Conservation (phyloP, 2,888 invertebrate species). For the Metacarcinus magister region DNA sequence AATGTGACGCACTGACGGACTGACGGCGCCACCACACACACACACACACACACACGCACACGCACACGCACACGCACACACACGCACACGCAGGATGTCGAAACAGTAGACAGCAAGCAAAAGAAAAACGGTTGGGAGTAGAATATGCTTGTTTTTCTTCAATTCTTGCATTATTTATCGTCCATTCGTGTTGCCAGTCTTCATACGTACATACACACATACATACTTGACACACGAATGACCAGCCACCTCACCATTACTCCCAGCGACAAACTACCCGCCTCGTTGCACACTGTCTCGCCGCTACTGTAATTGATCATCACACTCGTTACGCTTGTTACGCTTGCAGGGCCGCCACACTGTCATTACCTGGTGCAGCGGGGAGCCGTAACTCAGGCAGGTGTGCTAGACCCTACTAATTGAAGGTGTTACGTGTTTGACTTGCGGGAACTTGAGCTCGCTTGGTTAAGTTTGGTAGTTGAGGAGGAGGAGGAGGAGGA, state of each 20-base stretch:
- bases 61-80: too few relatives aligned
- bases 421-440: conserved; percentile 29
- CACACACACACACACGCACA: too few relatives aligned
- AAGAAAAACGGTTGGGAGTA: too few relatives aligned
- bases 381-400: neutral
- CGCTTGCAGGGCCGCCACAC: neutral
- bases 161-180: neutral
- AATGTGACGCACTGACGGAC: neutral
- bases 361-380: neutral
- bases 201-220: neutral
- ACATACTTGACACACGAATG: neutral
- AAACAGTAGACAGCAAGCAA: too few relatives aligned
- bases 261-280: neutral
- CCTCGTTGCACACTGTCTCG: neutral
- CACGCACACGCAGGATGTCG: too few relatives aligned
- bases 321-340: neutral
- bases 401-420: conserved; percentile 1
- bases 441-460: conserved; percentile 19
- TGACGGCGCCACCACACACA: neutral
- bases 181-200: neutral
- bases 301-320: neutral
- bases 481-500: neutral
- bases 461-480: neutral
- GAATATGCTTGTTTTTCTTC: too few relatives aligned
- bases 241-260: neutral